Conservation (phyloP, 1,140 invertebrate genomes). For the Lordiphosa stackelbergi region DNA sequence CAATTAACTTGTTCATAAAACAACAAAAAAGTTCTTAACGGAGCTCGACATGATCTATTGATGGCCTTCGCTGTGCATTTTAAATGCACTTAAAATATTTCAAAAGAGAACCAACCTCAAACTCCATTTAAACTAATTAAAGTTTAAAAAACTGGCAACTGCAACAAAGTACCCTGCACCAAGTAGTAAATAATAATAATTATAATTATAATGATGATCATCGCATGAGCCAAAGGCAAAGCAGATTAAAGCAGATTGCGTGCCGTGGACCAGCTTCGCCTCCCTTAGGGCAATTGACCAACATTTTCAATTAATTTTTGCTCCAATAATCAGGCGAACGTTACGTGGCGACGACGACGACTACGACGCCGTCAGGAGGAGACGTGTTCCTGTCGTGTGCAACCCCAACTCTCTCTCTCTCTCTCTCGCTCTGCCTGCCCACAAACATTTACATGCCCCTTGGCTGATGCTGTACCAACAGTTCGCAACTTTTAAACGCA, state of each 20-base stretch:
- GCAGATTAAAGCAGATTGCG: slow-evolving; percentile 40
- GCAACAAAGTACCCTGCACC: slow-evolving; percentile 29
- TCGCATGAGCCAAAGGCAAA: slow-evolving; percentile 13
- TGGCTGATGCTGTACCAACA: slow-evolving; percentile 8
- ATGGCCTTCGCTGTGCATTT: slow-evolving; percentile 1
- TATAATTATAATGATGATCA: slow-evolving; percentile 38
- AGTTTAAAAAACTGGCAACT: slow-evolving; percentile 24
- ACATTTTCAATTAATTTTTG: slow-evolving; percentile 77
- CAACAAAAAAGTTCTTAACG: too few relatives aligned
- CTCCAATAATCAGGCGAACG: slow-evolving; percentile 70
- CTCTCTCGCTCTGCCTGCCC: not conserved
- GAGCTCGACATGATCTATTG: not conserved
- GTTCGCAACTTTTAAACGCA: slow-evolving; percentile 31
- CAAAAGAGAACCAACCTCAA: slow-evolving; percentile 16
- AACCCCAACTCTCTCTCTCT: not conserved
- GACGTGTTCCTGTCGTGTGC: slow-evolving; percentile 13
- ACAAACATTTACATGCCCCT: slow-evolving; percentile 21
- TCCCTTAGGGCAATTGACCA: slow-evolving; percentile 68
- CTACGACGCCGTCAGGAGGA: slow-evolving; percentile 4
- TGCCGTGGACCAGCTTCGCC: slow-evolving; percentile 9
- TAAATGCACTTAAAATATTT: slow-evolving; percentile 13
- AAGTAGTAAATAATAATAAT: slow-evolving; percentile 42
- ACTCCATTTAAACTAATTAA: slow-evolving; percentile 65
- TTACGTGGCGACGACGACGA: slow-evolving; percentile 31
- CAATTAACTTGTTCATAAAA: too few relatives aligned